Evolutionary conservation across 2,113 vertebrate species (phyloP), one percentile per base, ranked within the genome.

Genomic region (Ceyx margarethae): DNA sequence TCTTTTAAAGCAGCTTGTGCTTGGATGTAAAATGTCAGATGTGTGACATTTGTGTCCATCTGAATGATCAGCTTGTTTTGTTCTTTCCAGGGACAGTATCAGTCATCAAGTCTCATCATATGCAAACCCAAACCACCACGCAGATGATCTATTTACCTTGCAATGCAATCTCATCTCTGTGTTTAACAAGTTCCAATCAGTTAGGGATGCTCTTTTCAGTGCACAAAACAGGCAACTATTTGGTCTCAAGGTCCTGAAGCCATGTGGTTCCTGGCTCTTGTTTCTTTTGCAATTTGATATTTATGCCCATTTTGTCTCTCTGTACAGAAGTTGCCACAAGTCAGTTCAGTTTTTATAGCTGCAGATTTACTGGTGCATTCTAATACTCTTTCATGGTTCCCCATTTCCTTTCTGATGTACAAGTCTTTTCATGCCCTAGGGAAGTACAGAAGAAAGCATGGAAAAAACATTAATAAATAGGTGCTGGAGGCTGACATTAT

Each of bases 381-480:
- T 48, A 92, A 92, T 45, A 68, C 10, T 28, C 69, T 92, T 92
- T 81, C 87, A 93, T 45, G 69, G 84, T 33, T 92, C 57, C 40
- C 75, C 75, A 78, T 78, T 78, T 92, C 45, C 57, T 89, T 91
- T 96, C 87, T 92, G 78, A 96, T 88, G 81, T 81, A 40, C 68
- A 93, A 90, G 92, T 67, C 45, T 40, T 83, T 87, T 94, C 62
- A 65, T 65, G 86, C 94, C 84, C 86, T 45, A 76, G 75, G 84
- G 81, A 68, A 92, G 57, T 77, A 86, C 4, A 72, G 77, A 80
- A 92, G 68, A 90, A 86, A 91, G 56, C 53, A 86, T 48, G 61
- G 51, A 83, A 90, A 46, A 90, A 90, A 94, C 3, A 6, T 77
- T 85, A 94, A 88, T 73, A 83, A 91, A 56, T 56, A 86, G 20